Percentiles rank a stretch among this genome's conserved stretches.
These are phyloP conservation scores for Lathronympha strigana DNA, from an alignment of 2,888 invertebrate genomes.

Conservation along the genomic window DNA sequence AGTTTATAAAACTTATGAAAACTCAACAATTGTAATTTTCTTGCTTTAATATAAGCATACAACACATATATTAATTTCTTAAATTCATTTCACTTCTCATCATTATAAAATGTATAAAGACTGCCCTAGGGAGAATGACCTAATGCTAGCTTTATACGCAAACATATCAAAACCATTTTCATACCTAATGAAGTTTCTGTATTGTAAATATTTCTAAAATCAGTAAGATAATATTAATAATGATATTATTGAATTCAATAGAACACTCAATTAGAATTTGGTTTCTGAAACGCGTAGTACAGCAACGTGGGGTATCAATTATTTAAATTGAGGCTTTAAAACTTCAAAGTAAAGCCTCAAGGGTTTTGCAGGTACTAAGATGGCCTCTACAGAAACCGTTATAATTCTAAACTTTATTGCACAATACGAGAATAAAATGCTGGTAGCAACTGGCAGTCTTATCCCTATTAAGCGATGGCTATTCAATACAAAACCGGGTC, in stretches of 20 bases:
- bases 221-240: not conserved
- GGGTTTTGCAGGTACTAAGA: constrained; percentile 43
- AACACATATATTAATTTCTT: no score
- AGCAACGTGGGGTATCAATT: constrained; percentile 66
- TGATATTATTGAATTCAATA: constrained; percentile 14
- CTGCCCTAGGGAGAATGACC: no score
- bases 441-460: no score
- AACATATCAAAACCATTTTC: not conserved
- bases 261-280: not conserved
- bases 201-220: not conserved
- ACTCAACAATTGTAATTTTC: no score
- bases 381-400: not conserved
- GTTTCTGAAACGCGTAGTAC: constrained; percentile 37
- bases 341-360: constrained; percentile 65
- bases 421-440: no score
- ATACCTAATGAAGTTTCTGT: not conserved
- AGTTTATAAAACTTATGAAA: no score
- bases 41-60: no score
- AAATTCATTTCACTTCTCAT: no score
- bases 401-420: not conserved
- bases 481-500: no score
- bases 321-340: constrained; percentile 67
- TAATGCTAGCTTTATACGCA: no score
- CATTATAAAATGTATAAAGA: no score
- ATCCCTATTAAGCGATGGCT: no score